Percentiles rank a stretch among this genome's conserved stretches.
phyloP scores from a whole-genome alignment of 2,888 invertebrate species.

The Acrobasis suavella region DNA sequence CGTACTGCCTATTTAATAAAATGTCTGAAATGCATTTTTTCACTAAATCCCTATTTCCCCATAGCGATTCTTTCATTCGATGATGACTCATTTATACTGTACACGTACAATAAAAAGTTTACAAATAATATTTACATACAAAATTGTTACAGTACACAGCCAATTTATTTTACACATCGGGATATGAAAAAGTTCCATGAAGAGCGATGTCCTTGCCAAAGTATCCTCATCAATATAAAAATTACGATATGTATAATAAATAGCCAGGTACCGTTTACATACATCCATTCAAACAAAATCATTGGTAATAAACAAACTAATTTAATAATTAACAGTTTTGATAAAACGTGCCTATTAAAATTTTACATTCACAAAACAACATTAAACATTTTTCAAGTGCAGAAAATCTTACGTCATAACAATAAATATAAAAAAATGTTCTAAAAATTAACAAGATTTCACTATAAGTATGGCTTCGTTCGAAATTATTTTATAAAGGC shows the following conservation, averaged over 20 bases:
- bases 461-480: background rate
- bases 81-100: background rate
- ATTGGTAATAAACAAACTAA: background rate
- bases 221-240: too few species aligned
- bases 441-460: slow-evolving; percentile 2
- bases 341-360: background rate
- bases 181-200: background rate
- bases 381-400: slow-evolving; percentile 4
- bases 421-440: slow-evolving; percentile 5
- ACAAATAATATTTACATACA: background rate
- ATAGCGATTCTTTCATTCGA: background rate
- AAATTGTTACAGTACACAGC: background rate
- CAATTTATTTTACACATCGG: background rate
- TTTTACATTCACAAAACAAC: slow-evolving; percentile 6
- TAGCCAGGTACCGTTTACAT: background rate
- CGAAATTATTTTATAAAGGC: background rate
- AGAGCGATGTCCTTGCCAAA: too few species aligned
- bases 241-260: background rate
- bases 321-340: background rate
- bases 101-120: background rate
- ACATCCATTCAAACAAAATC: background rate
- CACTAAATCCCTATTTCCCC: background rate
- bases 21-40: background rate
- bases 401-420: background rate
- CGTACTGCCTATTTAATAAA: background rate